Conservation (phyloP, 2,113 vertebrate genomes). For the Anarhynchus alexandrinus region DNA sequence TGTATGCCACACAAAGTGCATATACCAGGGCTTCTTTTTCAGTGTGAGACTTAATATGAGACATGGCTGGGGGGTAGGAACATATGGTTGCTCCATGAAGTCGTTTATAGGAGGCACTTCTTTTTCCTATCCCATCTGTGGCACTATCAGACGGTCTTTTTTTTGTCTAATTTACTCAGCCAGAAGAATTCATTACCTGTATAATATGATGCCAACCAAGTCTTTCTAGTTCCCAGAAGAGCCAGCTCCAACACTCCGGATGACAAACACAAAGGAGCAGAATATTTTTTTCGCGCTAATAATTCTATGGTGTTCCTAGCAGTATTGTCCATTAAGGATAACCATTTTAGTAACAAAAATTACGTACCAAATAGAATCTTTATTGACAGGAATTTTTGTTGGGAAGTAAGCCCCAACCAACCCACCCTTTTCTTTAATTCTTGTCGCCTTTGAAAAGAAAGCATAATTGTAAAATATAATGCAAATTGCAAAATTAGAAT, state of each 20-base stretch:
- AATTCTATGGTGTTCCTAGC: neutral
- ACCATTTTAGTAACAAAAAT: neutral
- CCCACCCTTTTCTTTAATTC: neutral
- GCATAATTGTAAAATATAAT: neutral
- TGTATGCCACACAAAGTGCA: neutral
- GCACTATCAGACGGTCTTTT: neutral
- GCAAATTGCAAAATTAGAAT: neutral
- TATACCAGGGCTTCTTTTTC: neutral
- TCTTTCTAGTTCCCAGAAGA: neutral
- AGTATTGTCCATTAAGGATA: neutral
- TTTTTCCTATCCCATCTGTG: neutral
- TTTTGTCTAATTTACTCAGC: neutral
- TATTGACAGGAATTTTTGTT: neutral
- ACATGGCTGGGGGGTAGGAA: neutral
- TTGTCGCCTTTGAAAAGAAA: neutral
- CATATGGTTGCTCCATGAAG: neutral
- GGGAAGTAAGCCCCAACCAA: fast-evolving
- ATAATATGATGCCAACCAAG: neutral
- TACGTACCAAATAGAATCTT: neutral
- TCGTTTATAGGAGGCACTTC: neutral
- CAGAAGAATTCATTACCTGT: neutral
- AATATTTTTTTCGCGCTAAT: neutral
- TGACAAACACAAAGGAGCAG: neutral
- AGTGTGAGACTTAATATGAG: neutral
- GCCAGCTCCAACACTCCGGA: neutral